phyloP scores from a whole-genome alignment of 2,113 vertebrate species.

The Orthochromis indermauri region DNA sequence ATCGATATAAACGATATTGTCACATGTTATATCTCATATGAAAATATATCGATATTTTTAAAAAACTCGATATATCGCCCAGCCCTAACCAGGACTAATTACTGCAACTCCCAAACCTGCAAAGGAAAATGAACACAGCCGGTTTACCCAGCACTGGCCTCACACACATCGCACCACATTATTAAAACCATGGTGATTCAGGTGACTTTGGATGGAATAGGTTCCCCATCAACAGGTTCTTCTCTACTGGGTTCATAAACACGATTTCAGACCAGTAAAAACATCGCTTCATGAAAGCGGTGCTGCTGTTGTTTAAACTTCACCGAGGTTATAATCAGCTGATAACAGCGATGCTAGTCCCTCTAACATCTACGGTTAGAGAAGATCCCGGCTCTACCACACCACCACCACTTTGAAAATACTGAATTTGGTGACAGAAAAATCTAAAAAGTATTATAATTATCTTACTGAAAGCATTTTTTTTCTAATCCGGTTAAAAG shows the following conservation, averaged over 20 bases:
- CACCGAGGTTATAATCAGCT: neutral
- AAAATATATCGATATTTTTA: too few species aligned
- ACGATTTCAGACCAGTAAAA: neutral
- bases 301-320: neutral
- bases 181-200: neutral
- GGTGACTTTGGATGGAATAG: neutral
- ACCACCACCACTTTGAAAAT: neutral
- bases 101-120: neutral
- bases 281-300: rapidly evolving
- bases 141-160: neutral
- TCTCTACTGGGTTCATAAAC: neutral
- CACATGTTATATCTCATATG: too few species aligned
- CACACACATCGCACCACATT: neutral
- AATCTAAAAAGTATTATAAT: neutral
- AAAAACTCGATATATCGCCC: too few species aligned
- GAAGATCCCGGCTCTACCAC: neutral
- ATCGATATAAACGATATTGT: too few species aligned
- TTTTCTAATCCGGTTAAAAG: neutral
- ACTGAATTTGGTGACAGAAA: neutral
- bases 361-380: neutral
- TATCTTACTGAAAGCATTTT: neutral
- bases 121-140: neutral
- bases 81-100: neutral
- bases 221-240: neutral
- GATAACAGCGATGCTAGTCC: neutral